phyloP scores from a whole-genome alignment of 2,113 vertebrate species.

The Nesogale talazaci region DNA sequence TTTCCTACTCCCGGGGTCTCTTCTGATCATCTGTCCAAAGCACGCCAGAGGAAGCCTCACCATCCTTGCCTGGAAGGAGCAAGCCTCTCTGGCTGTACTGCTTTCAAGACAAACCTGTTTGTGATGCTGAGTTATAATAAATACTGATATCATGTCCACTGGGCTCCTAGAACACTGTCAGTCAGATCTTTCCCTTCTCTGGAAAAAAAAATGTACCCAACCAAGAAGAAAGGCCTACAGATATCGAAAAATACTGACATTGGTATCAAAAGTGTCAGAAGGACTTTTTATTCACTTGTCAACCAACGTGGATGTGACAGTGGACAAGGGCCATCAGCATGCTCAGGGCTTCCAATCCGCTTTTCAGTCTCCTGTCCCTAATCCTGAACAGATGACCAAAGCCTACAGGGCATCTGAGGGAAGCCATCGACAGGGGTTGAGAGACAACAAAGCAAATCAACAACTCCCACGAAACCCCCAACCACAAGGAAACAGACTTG shows the following conservation, averaged over 20 bases:
- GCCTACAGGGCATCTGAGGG: background rate
- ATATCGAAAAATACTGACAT: too few relatives aligned
- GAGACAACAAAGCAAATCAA: conserved; percentile 22
- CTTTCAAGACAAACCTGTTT: too few relatives aligned
- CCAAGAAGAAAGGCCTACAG: background rate
- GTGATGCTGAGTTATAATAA: background rate
- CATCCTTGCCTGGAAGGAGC: too few relatives aligned
- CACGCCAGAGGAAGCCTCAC: too few relatives aligned
- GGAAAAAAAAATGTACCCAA: background rate
- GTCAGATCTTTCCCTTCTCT: background rate
- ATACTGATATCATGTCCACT: background rate
- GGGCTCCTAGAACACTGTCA: background rate
- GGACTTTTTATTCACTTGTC: background rate
- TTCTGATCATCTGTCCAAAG: too few relatives aligned
- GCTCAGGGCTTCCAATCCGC: background rate
- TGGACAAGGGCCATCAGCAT: background rate
- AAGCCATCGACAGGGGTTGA: background rate
- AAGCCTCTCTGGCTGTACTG: too few relatives aligned
- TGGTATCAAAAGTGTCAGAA: background rate
- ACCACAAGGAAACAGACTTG: background rate
- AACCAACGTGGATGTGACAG: background rate
- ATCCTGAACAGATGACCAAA: conserved; percentile 18
- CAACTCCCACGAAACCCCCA: background rate
- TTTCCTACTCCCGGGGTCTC: too few relatives aligned
- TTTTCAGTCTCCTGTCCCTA: background rate